Conservation (phyloP, 2,888 invertebrate genomes). For the Xanthorhoe designata region DNA sequence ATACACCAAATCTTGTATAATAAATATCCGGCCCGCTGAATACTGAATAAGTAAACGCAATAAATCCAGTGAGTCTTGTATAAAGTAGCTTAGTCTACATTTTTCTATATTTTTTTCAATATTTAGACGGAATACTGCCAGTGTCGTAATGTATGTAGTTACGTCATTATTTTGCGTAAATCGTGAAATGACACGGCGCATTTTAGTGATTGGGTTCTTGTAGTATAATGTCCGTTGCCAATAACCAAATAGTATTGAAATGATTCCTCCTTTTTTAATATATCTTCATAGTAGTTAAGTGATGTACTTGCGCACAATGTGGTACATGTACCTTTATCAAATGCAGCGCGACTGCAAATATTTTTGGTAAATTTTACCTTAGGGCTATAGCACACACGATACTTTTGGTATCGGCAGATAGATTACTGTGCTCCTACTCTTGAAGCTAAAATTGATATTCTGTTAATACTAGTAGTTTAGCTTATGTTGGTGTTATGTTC, state of each 20-base stretch:
- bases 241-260: conserved; percentile 79
- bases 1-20: conserved; percentile 51
- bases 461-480: too few relatives aligned
- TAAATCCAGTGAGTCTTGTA: conserved; percentile 80
- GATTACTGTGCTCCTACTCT: too few relatives aligned
- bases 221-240: conserved; percentile 75
- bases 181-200: conserved; percentile 30
- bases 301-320: conserved; percentile 77
- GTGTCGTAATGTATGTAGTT: conserved; percentile 55
- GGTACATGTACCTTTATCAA: conserved; percentile 47
- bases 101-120: conserved; percentile 80
- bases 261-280: conserved; percentile 70
- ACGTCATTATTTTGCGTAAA: conserved; percentile 42
- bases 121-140: conserved; percentile 81
- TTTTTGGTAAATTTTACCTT: conserved; percentile 79
- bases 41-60: conserved; percentile 77
- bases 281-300: conserved; percentile 76
- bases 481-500: too few relatives aligned
- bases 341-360: conserved; percentile 74
- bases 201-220: conserved; percentile 60
- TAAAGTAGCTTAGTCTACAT: conserved; percentile 78
- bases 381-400: conserved; percentile 28
- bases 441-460: too few relatives aligned
- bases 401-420: not conserved
- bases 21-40: conserved; percentile 56